phyloP scores from a whole-genome alignment of 2,113 vertebrate species.

The Atherinomorus stipes region DNA sequence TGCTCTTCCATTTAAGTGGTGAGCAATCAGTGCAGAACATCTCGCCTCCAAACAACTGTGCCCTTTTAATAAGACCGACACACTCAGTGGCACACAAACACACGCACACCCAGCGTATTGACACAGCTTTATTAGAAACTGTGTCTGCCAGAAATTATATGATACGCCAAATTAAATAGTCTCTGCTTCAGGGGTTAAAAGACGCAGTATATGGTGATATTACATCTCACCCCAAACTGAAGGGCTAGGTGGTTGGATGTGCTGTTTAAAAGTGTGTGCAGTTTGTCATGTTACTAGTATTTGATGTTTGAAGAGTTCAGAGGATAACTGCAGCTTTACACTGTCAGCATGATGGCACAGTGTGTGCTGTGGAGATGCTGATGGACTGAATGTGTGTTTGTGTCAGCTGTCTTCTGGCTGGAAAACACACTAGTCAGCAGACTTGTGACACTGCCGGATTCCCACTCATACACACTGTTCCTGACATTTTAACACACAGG shows the following conservation, averaged over 20 bases:
- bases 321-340: slow-evolving; percentile 46
- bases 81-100: slow-evolving; percentile 10
- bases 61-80: slow-evolving; percentile 63
- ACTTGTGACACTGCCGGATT: slow-evolving; percentile 38
- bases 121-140: slow-evolving; percentile 28
- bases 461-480: slow-evolving; percentile 33
- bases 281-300: slow-evolving; percentile 35
- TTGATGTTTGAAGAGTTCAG: slow-evolving; percentile 48
- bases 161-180: slow-evolving; percentile 20
- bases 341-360: slow-evolving; percentile 58
- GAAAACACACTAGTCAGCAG: slow-evolving; percentile 53
- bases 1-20: slow-evolving; percentile 61
- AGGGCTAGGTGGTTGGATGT: neutral
- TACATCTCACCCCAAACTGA: neutral
- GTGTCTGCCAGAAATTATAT: neutral
- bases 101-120: slow-evolving; percentile 20
- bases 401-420: slow-evolving; percentile 60
- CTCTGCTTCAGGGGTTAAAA: slow-evolving; percentile 5
- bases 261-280: slow-evolving; percentile 16
- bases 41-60: slow-evolving; percentile 67
- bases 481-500: slow-evolving; percentile 40
- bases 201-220: neutral
- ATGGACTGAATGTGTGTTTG: slow-evolving; percentile 46
- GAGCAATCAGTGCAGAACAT: slow-evolving; percentile 58
- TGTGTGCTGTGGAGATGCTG: slow-evolving; percentile 20